A percentile compares a stretch with the other conserved stretches of the same genome.
These are phyloP conservation scores for Mamestra brassicae DNA, from an alignment of 2,888 invertebrate species.

Conservation along the genomic window DNA sequence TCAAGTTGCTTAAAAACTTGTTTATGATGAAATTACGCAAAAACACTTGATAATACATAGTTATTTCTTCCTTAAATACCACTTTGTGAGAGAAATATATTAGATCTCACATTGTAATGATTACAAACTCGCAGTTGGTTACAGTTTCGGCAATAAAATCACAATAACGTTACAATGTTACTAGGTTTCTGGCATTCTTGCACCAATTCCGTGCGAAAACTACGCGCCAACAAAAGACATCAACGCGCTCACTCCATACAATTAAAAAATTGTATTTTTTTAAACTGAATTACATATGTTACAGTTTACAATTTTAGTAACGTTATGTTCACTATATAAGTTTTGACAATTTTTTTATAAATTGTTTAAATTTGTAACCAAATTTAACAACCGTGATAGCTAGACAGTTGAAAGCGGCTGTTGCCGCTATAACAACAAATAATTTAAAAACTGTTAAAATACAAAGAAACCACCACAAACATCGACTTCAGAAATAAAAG, in stretches of 20 bases:
- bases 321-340: too few relatives aligned
- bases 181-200: slow-evolving; percentile 66
- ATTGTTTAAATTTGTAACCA: too few relatives aligned
- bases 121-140: slow-evolving; percentile 8
- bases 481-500: too few relatives aligned
- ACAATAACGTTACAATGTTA: slow-evolving; percentile 50
- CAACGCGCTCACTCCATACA: slow-evolving; percentile 39
- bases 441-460: too few relatives aligned
- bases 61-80: background rate
- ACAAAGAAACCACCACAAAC: too few relatives aligned
- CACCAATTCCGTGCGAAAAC: slow-evolving; percentile 36
- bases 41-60: too few relatives aligned
- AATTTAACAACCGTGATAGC: too few relatives aligned
- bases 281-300: slow-evolving; percentile 1
- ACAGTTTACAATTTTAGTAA: background rate
- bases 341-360: background rate
- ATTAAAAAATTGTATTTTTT: slow-evolving; percentile 1
- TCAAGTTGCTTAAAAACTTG: too few relatives aligned
- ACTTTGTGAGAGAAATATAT: background rate
- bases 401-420: too few relatives aligned
- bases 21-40: too few relatives aligned
- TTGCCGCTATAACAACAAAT: too few relatives aligned
- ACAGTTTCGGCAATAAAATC: slow-evolving; percentile 42
- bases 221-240: slow-evolving; percentile 50
- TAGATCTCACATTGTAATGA: background rate